Percentiles rank a stretch among this genome's conserved stretches.
Evolutionary conservation across 2,797 vertebrate genomes (phyloP).

Genomic region (Fistularia commersonii): DNA sequence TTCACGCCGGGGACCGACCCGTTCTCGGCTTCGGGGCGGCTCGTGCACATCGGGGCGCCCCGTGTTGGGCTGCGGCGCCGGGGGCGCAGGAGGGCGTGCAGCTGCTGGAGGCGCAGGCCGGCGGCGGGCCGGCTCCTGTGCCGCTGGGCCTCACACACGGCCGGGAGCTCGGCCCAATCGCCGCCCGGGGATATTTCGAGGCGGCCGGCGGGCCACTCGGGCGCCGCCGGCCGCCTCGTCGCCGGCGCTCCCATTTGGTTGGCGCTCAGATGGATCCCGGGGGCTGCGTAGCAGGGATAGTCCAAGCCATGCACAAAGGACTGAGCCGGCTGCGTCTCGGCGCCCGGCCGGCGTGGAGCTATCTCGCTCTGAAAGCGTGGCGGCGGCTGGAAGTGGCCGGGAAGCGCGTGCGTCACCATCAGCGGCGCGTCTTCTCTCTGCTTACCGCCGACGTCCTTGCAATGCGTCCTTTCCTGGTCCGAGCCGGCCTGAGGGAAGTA

Average conservation of each 20-base stretch:
- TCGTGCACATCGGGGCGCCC: no score
- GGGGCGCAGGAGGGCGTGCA: no score
- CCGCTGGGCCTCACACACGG: background rate
- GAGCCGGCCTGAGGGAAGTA: conserved; percentile 68
- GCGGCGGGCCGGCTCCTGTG: no score
- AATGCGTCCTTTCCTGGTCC: conserved; percentile 58
- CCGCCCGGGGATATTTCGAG: conserved; percentile 16
- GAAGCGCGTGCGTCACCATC: conserved; percentile 48
- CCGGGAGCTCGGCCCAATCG: no score
- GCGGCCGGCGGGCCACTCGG: conserved; percentile 17
- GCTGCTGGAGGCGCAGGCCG: no score
- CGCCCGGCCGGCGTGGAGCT: conserved; percentile 39
- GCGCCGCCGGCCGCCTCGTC: conserved; percentile 39
- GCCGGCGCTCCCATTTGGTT: conserved; percentile 41
- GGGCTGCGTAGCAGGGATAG: conserved; percentile 57
- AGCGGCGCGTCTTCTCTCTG: conserved; percentile 54
- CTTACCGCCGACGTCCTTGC: conserved; percentile 47
- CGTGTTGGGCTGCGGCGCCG: no score
- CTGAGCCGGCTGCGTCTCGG: conserved; percentile 47
- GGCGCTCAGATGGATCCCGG: conserved; percentile 51
- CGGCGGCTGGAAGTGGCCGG: conserved; percentile 57
- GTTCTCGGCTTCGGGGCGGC: no score
- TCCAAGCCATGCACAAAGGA: conserved; percentile 55
- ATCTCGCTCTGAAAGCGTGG: conserved; percentile 53
- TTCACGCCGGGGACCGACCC: no score